phyloP scores from a whole-genome alignment of 1,140 invertebrate species.

The Drosophila ironensis region DNA sequence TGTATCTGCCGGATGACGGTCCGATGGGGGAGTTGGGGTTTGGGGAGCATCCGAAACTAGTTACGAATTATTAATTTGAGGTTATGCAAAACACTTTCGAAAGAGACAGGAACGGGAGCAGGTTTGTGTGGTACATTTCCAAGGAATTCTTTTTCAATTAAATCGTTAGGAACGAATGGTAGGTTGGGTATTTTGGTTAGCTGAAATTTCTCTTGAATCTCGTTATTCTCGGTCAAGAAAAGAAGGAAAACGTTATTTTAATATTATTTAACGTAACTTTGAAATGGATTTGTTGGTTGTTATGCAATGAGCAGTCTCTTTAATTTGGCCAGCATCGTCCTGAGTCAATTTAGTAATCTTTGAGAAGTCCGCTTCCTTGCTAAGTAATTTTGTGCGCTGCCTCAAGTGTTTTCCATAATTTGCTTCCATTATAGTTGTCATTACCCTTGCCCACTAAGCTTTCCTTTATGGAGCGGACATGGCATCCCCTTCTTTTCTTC shows the following conservation, averaged over 20 bases:
- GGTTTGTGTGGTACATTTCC: neutral
- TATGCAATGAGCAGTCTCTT: no score
- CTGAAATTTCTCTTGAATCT: neutral
- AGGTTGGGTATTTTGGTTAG: no score
- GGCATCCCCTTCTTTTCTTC: neutral
- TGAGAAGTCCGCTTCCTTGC: neutral
- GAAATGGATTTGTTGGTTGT: no score
- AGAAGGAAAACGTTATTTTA: no score
- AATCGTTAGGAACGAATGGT: slow-evolving; percentile 4
- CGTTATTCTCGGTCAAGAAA: no score
- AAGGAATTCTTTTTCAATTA: slow-evolving; percentile 6
- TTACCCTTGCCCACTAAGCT: slow-evolving; percentile 10
- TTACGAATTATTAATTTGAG: slow-evolving; percentile 40
- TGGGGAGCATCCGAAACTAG: slow-evolving; percentile 29
- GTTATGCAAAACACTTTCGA: slow-evolving; percentile 23
- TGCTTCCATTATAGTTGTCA: slow-evolving; percentile 11
- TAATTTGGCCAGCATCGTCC: no score
- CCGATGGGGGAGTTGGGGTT: neutral
- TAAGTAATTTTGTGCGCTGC: neutral
- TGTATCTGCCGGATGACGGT: slow-evolving; percentile 10
- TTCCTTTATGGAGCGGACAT: neutral
- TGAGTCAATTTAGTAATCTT: neutral
- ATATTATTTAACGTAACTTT: no score
- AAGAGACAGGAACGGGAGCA: neutral
- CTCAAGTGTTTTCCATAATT: slow-evolving; percentile 3